Percentiles rank a stretch among this genome's conserved stretches.
phyloP scores from a whole-genome alignment of 1,140 invertebrate genomes.

The Lepidotrigona ventralis region DNA sequence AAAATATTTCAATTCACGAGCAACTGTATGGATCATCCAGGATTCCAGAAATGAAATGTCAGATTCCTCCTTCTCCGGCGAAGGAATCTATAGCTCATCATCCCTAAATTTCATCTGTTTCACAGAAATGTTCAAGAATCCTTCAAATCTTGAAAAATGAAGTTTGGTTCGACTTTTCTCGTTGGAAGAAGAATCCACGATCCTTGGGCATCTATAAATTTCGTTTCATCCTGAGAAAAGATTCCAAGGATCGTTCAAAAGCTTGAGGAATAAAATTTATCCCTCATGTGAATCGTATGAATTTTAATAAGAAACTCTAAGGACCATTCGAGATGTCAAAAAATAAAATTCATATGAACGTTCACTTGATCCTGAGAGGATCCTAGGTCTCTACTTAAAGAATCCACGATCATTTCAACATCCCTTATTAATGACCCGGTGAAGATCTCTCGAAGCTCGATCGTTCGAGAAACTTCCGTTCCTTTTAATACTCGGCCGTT shows the following conservation, averaged over 20 bases:
- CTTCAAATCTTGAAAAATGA: not conserved
- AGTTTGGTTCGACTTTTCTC: not conserved
- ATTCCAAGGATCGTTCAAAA: too few species aligned
- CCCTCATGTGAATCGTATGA: too few species aligned
- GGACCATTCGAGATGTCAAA: too few species aligned
- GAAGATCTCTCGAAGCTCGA: not conserved
- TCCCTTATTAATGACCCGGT: not conserved
- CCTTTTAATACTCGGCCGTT: constrained; percentile 8
- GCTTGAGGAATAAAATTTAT: too few species aligned
- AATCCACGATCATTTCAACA: too few species aligned
- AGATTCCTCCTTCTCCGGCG: too few species aligned
- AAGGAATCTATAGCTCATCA: not conserved
- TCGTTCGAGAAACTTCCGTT: not conserved
- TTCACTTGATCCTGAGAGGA: too few species aligned
- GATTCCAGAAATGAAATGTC: not conserved
- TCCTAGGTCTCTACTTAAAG: too few species aligned
- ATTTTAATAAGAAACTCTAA: too few species aligned
- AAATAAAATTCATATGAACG: too few species aligned
- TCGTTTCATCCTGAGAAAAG: too few species aligned
- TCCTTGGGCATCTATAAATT: not conserved
- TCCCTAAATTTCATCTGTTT: not conserved
- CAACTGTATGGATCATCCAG: not conserved
- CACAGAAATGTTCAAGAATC: not conserved
- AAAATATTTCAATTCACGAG: too few species aligned
- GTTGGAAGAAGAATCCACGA: not conserved